Evolutionary conservation across 2,888 invertebrate genomes (phyloP), one percentile per base, ranked within the genome.

Genomic region (Conomelus anceps): DNA sequence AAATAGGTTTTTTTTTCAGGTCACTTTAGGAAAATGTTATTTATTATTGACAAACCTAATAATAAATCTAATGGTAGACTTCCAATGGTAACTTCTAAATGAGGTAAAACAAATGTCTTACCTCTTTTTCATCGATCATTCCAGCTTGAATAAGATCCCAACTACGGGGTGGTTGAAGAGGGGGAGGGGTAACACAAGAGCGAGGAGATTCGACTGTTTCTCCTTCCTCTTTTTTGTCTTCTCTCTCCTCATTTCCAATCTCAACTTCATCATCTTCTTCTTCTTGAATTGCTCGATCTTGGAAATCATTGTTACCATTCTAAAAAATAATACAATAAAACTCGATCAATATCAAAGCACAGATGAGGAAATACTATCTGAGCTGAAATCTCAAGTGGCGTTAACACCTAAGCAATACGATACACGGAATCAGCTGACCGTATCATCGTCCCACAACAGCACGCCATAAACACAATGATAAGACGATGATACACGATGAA

Each of bases 71-170:
- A n/a, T n/a, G n/a, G n/a, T n/a, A n/a, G n/a, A n/a, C n/a, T n/a
- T n/a, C n/a, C n/a, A n/a, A n/a, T n/a, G n/a, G n/a, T n/a, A n/a
- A n/a, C 20, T 41, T 41, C 20, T 41, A 11, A 17, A 41, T 41
- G 17, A 41, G 17, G 41, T 17, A 41, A 17, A n/a, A n/a, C 11
- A 85, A 85, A 20, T 9, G 11, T 13, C 84, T 24, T 91, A 92
- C 92, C 91, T 91, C 91, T 85, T 89, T 90, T 63, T 91, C 91
- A 90, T 92, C 92, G 86, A 92, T 92, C 89, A 92, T 92, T 63
- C 92, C 92, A 29, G 92, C 91, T 90, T 92, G 92, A 88, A 92
- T 92, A 7, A 92, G 91, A 90, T 92, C 92, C 92, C 92, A 93
- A 86, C 92, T 92, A 22, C 92, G 91, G 20, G 92, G 92, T 17